Base-by-base conservation (phyloP, 2,113 vertebrate species). In the Rhabdornis inornatus region DNA sequence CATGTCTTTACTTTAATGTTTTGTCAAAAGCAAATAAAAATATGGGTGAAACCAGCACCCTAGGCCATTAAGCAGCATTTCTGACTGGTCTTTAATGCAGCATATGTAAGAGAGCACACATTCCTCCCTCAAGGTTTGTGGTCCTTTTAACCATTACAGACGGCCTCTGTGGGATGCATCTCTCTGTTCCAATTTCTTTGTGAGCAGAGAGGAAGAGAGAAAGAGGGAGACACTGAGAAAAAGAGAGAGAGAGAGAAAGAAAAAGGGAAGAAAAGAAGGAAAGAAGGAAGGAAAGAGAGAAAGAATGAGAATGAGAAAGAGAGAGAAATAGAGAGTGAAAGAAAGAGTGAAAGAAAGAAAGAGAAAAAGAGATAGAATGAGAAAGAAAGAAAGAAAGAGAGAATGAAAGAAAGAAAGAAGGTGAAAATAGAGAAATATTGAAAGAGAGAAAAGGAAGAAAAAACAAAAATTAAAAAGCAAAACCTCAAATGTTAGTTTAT, bases 21-120 rank as follows among this genome's bases (percentile, higher is more conserved):
- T 92, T 69, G 59, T 61, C 55, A 80, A 91, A 94, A 96, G 15
- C 56, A 91, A 91, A 85, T 60, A 90, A 94, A 97, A 93, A 90
- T 50, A 66, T 0, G 7, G 10, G 12, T 83, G 68, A 85, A 87
- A 83, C 27, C 56, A 90, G 22, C 27, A 78, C 79, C 60, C 39
- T 57, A 77, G 75, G 40, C 55, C 39, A 83, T 66, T 88, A 80
- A 95, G 35, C 59, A 86, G 28, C 14, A 82, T 76, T 77, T 95
- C 70, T 66, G 28, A 83, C 47, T 74, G 45, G 71, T 55, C 93
- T 93, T 88, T 81, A 83, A 57, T 79, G 39, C 55, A 83, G 57
- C 22, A 33, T 44, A 21, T 81, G 31, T 61, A 77, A 86, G 35
- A 77, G 14, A 90, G 8, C 44, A 50, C 60, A 57, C 39, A 61